phyloP scores from a whole-genome alignment of 2,113 vertebrate species.

The Tupaia tana region DNA sequence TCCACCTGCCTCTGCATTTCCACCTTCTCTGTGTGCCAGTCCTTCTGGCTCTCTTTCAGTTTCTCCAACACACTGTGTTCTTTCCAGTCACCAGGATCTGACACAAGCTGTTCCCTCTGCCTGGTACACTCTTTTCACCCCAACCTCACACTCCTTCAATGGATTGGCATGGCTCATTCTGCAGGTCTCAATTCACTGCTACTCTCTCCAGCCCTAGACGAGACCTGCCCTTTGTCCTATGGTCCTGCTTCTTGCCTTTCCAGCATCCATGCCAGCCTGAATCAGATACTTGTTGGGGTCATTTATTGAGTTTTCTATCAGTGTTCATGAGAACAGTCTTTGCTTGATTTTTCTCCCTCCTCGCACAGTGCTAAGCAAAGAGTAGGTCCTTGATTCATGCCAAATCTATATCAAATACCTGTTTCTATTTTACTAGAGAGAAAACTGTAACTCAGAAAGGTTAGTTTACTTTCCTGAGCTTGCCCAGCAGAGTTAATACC shows the following conservation, averaged over 20 bases:
- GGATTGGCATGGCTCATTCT: background rate
- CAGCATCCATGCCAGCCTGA: background rate
- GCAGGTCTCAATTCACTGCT: background rate
- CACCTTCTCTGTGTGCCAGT: background rate
- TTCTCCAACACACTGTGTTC: background rate
- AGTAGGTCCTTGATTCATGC: background rate
- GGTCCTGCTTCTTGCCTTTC: background rate
- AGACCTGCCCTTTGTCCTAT: background rate
- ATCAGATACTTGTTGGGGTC: background rate
- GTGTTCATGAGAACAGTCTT: background rate
- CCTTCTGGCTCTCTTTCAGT: background rate
- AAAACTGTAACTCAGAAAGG: background rate
- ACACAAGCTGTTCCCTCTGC: background rate
- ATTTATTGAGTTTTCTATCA: background rate
- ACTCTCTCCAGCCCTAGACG: background rate
- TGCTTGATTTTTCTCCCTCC: background rate
- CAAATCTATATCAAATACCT: background rate
- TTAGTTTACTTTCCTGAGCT: background rate
- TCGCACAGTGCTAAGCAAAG: background rate
- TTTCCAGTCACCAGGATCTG: background rate
- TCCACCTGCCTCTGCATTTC: background rate
- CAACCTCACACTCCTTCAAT: accelerated
- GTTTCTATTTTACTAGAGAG: background rate
- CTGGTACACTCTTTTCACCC: background rate
- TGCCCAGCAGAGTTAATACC: background rate